phyloP scores from a whole-genome alignment of 2,797 vertebrate genomes.

The Vireo griseus region DNA sequence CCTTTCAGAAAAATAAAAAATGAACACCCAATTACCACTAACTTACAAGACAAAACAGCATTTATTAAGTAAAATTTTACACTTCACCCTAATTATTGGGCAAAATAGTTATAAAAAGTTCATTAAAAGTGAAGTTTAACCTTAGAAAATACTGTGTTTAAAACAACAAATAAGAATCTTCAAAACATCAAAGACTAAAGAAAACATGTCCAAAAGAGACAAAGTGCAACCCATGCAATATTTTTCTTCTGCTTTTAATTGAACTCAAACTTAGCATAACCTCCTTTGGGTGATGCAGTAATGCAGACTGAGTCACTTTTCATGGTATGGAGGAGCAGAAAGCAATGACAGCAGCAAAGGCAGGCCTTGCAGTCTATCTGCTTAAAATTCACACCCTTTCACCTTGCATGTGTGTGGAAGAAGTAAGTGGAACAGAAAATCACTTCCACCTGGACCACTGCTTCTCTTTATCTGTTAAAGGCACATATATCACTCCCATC shows the following conservation, averaged over 20 bases:
- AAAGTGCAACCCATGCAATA: slow-evolving; percentile 74
- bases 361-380: slow-evolving; percentile 82
- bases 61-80: slow-evolving; percentile 35
- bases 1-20: neutral
- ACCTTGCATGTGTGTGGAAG: slow-evolving; percentile 89
- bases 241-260: slow-evolving; percentile 65
- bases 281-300: slow-evolving; percentile 58
- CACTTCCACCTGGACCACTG: slow-evolving; percentile 99
- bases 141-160: neutral
- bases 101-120: neutral
- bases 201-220: slow-evolving; percentile 48
- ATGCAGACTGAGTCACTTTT: slow-evolving; percentile 70
- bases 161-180: slow-evolving; percentile 1
- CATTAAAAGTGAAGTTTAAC: neutral
- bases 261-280: slow-evolving; percentile 50
- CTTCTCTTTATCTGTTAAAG: slow-evolving; percentile 99
- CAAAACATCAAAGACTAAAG: slow-evolving; percentile 2
- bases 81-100: neutral
- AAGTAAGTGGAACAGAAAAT: slow-evolving; percentile 92
- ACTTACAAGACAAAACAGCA: neutral
- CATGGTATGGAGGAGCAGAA: slow-evolving; percentile 84
- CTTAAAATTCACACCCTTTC: slow-evolving; percentile 92
- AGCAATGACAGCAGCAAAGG: slow-evolving; percentile 82
- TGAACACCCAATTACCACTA: neutral
- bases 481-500: slow-evolving; percentile 99